Evolutionary conservation across 2,797 vertebrate species (phyloP).

Genomic region (Coilia nasus): DNA sequence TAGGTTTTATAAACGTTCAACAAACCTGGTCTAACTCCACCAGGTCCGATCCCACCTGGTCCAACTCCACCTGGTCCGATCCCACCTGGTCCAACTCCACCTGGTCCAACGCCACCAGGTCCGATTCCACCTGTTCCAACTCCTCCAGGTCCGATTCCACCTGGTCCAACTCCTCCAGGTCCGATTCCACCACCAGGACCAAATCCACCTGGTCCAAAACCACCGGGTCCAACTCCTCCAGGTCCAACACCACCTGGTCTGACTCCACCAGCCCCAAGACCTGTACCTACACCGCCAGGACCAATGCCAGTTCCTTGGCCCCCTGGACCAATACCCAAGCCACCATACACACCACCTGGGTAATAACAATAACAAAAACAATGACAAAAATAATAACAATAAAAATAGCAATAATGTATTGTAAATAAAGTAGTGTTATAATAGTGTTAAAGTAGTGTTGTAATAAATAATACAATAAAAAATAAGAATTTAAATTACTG

Average conservation of each 20-base stretch:
- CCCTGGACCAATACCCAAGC: constrained; percentile 54
- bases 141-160: constrained; percentile 34
- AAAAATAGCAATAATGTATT: too few relatives aligned
- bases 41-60: neutral
- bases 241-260: constrained; percentile 35
- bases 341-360: constrained; percentile 22
- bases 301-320: constrained; percentile 49
- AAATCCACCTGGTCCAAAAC: neutral
- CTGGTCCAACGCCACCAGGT: constrained; percentile 9
- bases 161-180: neutral
- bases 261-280: constrained; percentile 23
- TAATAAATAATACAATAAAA: too few relatives aligned
- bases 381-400: neutral
- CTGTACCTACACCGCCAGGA: constrained; percentile 43
- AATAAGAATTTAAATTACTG: too few relatives aligned
- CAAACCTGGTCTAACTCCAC: neutral
- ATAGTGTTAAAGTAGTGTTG: too few relatives aligned
- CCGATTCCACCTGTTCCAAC: neutral
- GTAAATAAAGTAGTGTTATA: too few relatives aligned
- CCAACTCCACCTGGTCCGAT: neutral
- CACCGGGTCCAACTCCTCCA: constrained; percentile 33
- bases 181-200: constrained; percentile 41
- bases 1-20: neutral
- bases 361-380: neutral
- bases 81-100: neutral